Base-by-base conservation (phyloP, 2,888 invertebrate genomes). In the Leptinotarsa peninsularis region DNA sequence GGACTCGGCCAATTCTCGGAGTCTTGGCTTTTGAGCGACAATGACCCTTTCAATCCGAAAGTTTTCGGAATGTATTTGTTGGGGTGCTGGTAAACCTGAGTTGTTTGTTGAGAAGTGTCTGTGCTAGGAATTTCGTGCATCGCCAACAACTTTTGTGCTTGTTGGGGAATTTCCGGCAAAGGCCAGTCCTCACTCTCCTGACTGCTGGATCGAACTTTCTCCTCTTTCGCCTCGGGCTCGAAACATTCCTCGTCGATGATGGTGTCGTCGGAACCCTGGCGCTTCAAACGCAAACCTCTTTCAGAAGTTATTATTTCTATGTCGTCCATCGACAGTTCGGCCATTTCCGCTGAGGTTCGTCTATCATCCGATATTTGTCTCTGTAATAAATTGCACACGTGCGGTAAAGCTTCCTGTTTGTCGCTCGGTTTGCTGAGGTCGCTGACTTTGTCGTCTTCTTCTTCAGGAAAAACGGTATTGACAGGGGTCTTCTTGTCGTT, bases 1-100 rank as follows among this genome's bases (percentile, higher is more conserved):
- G 95, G 93, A 60, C 95, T 94, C 0, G 95, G 95, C 94, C 95
- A 95, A 81, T 94, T 93, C 81, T 95, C 94, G 10, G 94, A 93
- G 80, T 93, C 93, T 85, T 94, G 94, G 15, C 89, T 89, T 78
- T 85, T 87, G 5, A 80, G 71, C 17, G 75, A 75, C 21, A 88
- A 75, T 0, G 88, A 88, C 7, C 87, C 86, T 58, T 88, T 82
- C 60, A 89, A 82, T 17, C 88, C 88, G 76, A 89, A 89, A 0
- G 86, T 86, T 81, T 87, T 88, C 0, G 89, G 89, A 49, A 89
- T 88, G 68, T 81, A 84, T 18, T 85, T 83, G 50, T 82, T 83
- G 1, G 88, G 88, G 4, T 88, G 86, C 82, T 86, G 87, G 74
- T 82, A 88, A 7, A 88, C 86, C 80, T 88, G 88, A 2, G 87